Percentiles rank a stretch among this genome's conserved stretches.
Conservation (phyloP, 2,113 vertebrate species). For the Campylomormyrus numenius region DNA sequence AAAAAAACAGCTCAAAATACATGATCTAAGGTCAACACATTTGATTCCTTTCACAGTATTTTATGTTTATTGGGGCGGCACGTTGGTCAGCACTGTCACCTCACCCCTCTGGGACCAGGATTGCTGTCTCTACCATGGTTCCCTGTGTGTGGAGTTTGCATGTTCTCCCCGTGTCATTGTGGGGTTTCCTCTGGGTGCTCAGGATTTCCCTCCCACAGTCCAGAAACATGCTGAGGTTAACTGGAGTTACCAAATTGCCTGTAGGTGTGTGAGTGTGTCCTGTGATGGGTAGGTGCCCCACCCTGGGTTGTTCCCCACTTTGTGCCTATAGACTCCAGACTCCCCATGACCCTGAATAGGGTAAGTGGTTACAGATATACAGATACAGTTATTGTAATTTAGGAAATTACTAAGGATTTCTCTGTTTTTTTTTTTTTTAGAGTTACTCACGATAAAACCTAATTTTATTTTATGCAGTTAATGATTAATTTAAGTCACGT, state of each 20-base stretch:
- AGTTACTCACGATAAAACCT: background rate
- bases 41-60: background rate
- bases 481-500: background rate
- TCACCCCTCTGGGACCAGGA: background rate
- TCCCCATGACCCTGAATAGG: too few species aligned
- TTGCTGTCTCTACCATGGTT: background rate
- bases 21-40: background rate
- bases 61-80: background rate
- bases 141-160: background rate
- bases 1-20: background rate
- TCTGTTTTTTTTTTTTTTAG: background rate
- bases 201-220: too few species aligned
- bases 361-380: too few species aligned
- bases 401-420: background rate
- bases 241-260: too few species aligned
- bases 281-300: too few species aligned
- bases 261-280: too few species aligned
- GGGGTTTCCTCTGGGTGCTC: background rate
- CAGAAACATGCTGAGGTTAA: background rate
- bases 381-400: background rate
- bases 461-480: background rate
- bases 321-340: background rate
- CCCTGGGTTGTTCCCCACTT: too few species aligned
- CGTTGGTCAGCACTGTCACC: background rate
- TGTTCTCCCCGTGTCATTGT: background rate